These are phyloP conservation scores for Cryptocephalus primarius DNA, from an alignment of 2,888 invertebrate species.

Conservation along the genomic window DNA sequence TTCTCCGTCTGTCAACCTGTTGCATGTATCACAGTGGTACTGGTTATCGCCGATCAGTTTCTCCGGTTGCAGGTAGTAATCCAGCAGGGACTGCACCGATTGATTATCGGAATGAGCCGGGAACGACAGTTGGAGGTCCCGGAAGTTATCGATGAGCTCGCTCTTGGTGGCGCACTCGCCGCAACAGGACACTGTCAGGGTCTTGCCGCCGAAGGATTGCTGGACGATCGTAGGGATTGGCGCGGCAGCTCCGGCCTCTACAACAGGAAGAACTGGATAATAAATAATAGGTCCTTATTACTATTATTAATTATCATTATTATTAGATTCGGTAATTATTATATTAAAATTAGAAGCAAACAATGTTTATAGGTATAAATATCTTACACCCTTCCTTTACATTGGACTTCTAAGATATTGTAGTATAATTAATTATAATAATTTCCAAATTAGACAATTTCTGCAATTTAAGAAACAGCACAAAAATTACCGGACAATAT, in stretches of 20 bases:
- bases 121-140: slow-evolving; percentile 69
- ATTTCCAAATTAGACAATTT: too few relatives aligned
- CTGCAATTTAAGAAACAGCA: too few relatives aligned
- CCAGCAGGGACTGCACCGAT: slow-evolving; percentile 65
- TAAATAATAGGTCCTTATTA: too few relatives aligned
- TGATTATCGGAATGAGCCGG: slow-evolving; percentile 44
- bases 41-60: slow-evolving; percentile 69
- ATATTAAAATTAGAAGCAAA: too few relatives aligned
- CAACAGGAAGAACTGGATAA: too few relatives aligned
- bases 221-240: slow-evolving; percentile 45
- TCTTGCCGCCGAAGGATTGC: slow-evolving; percentile 65
- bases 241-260: slow-evolving; percentile 21
- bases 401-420: too few relatives aligned
- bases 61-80: slow-evolving; percentile 69
- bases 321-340: too few relatives aligned
- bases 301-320: too few relatives aligned
- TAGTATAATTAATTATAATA: too few relatives aligned
- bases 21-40: slow-evolving; percentile 71
- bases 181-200: slow-evolving; percentile 65
- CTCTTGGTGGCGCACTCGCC: slow-evolving; percentile 61
- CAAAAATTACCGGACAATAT: too few relatives aligned
- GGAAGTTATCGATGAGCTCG: slow-evolving; percentile 64
- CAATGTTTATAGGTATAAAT: too few relatives aligned
- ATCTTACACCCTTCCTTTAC: too few relatives aligned
- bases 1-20: slow-evolving; percentile 64